Base-by-base conservation (phyloP, 2,113 vertebrate species). In the Siniperca chuatsi region DNA sequence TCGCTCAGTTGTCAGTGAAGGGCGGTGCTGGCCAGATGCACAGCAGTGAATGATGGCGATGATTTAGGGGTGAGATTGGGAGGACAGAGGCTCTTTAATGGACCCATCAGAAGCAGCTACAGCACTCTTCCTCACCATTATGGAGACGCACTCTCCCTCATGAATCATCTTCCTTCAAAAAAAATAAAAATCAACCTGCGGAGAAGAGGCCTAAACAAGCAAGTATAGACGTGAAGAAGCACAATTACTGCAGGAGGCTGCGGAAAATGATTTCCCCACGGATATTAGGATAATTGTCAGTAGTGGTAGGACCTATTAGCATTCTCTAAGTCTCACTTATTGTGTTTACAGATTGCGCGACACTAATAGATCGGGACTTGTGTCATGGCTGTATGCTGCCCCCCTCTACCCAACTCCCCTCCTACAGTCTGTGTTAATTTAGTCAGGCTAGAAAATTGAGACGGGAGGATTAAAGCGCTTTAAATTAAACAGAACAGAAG, bases 251-350 rank as follows among this genome's bases (percentile, higher is more conserved):
- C 70, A 58, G 67, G 76, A 66, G 75, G 66, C 44, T 55, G 81
- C 35, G 5, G 57, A 58, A 79, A 62, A 89, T 81, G 78, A 85
- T 86, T 89, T 89, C 89, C 89, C 86, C 6, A 4, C 66, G 81
- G 91, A 91, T 76, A 89, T 90, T 87, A 82, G 52, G 70, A 55
- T 90, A 81, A 90, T 90, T 87, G 82, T 84, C 78, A 82, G 70
- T 70, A 88, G 70, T 25, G 76, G 83, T 79, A 58, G 52, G 23
- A 85, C 81, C 79, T 87, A 79, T 91, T 88, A 85, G 79, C 65
- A 25, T 62, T 83, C 68, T 67, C 71, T 65, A 65, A 79, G 55
- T 74, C 74, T 82, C 37, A 80, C 71, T 87, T 81, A 75, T 72
- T 75, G 81, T 87, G 82, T 90, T 91, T 90, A 81, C 82, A 80